Evolutionary conservation across 2,113 vertebrate genomes (phyloP), one percentile per base, ranked within the genome.

Genomic region (Platichthys flesus): DNA sequence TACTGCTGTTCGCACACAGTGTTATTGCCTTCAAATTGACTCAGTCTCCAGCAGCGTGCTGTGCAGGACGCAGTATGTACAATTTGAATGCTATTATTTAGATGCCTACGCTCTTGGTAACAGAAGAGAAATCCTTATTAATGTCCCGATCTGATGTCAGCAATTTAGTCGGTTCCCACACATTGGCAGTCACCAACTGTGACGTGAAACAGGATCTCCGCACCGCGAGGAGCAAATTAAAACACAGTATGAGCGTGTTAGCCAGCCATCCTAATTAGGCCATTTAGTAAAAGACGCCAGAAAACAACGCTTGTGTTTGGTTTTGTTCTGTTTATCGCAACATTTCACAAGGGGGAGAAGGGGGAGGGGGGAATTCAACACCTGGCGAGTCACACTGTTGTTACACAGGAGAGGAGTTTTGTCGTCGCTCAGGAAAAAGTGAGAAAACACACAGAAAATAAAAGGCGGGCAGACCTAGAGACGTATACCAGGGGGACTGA

Each of bases 11-110:
- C 3, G 85, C 72, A 75, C 67, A 78, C 62, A 78, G 70, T 79
- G 60, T 71, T 58, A 85, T 76, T 85, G 70, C 76, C 74, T 73
- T 85, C 23, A 81, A 74, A 82, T 84, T 76, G 49, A 54, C 68
- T 68, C 13, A 65, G 42, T 76, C 83, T 86, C 77, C 79, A 70
- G 67, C 83, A 26, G 71, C 60, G 78, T 76, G 75, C 57, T 45
- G 31, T 83, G 54, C 37, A 67, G 63, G 84, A 79, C 76, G 56
- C 85, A 78, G 69, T 76, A 66, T 69, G 81, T 82, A 71, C 78
- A 82, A 83, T 89, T 78, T 68, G 40, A 85, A 83, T 81, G 82
- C 71, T 69, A 78, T 88, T 78, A 85, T 76, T 71, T 79, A 75
- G 73, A 85, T 75, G 80, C 14, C n/a, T 31, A 68, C 37, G 10